These are phyloP conservation scores for Hassar affinis DNA, from an alignment of 2,113 vertebrate genomes.

Conservation along the genomic window DNA sequence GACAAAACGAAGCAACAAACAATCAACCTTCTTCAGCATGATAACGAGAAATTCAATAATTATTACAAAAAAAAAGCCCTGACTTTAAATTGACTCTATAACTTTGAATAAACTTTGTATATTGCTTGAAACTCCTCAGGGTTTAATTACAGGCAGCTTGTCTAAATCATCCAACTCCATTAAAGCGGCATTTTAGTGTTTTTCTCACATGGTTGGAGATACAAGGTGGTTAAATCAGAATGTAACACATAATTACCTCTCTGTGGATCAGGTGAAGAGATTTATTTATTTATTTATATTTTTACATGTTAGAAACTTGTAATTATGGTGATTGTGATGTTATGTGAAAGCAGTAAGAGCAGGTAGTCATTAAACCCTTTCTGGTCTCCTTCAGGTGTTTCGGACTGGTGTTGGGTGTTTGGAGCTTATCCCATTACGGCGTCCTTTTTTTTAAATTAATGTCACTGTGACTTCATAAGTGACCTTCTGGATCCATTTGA, in stretches of 20 bases:
- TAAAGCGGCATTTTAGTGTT: background rate
- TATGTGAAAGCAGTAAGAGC: background rate
- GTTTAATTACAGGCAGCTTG: constrained; percentile 20
- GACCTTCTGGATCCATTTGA: background rate
- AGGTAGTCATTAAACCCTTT: background rate
- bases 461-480: background rate
- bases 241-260: background rate
- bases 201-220: constrained; percentile 20
- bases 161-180: constrained; percentile 12
- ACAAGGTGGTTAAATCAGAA: background rate
- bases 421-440: background rate
- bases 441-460: background rate
- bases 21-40: too few relatives aligned
- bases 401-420: background rate
- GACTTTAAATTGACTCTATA: background rate
- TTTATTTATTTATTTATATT: too few relatives aligned
- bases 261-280: background rate
- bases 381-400: background rate
- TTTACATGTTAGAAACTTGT: background rate
- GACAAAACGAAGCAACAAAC: too few relatives aligned
- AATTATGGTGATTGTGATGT: constrained; percentile 8
- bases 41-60: background rate
- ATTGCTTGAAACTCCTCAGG: background rate
- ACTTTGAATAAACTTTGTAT: background rate
- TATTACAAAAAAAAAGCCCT: background rate